Percentiles rank a stretch among this genome's conserved stretches.
Evolutionary conservation across 2,888 invertebrate genomes (phyloP).

Genomic region (Harpalus rufipes): DNA sequence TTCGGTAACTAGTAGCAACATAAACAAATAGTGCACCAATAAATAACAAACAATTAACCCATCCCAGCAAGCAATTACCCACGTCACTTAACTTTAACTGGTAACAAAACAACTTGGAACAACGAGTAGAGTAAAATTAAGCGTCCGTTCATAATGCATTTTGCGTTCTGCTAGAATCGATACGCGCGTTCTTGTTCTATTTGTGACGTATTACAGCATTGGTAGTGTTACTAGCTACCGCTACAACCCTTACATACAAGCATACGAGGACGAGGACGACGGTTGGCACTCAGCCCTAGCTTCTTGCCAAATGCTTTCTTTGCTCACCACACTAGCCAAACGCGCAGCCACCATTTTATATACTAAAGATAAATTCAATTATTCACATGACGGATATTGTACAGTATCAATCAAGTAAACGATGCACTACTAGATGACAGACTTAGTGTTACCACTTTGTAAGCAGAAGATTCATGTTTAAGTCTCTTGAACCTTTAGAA

Average conservation of each 20-base stretch:
- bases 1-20: constrained; percentile 5
- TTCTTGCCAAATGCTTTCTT: constrained; percentile 61
- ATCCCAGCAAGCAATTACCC: constrained; percentile 27
- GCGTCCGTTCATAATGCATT: constrained; percentile 49
- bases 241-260: constrained; percentile 27
- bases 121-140: constrained; percentile 13
- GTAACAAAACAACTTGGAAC: not conserved
- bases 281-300: constrained; percentile 37
- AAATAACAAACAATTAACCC: constrained; percentile 43
- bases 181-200: constrained; percentile 32
- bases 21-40: constrained; percentile 5
- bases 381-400: not conserved
- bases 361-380: not conserved
- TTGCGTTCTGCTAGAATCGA: constrained; percentile 26
- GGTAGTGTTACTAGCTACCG: constrained; percentile 51
- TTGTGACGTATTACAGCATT: constrained; percentile 50
- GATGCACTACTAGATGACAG: too few relatives aligned
- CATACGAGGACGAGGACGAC: not conserved
- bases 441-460: too few relatives aligned
- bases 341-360: not conserved
- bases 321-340: constrained; percentile 1
- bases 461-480: too few relatives aligned
- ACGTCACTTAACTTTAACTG: constrained; percentile 33
- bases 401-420: too few relatives aligned
- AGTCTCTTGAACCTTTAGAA: too few relatives aligned